A percentile compares a stretch with the other conserved stretches of the same genome.
These are phyloP conservation scores for Rhingia rostrata DNA, from an alignment of 2,888 invertebrate species.

Conservation along the genomic window DNA sequence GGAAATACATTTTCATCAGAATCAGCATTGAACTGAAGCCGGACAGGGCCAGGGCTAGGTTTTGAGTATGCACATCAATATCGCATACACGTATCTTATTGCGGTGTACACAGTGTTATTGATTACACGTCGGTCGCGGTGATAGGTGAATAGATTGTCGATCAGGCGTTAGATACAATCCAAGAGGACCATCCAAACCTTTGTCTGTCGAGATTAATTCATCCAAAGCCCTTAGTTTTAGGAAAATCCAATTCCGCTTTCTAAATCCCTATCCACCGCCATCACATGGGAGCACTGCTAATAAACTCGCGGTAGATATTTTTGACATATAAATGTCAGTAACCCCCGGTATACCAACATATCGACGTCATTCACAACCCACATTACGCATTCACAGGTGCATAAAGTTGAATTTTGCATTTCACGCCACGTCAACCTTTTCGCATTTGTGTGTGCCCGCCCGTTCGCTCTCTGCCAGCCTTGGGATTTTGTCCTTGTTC, in stretches of 20 bases:
- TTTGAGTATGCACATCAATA: not conserved
- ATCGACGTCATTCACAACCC: conserved; percentile 33
- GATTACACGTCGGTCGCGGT: no score
- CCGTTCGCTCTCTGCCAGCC: conserved; percentile 14
- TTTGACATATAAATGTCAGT: conserved; percentile 48
- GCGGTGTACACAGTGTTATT: no score
- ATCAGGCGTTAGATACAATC: no score
- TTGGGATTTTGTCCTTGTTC: conserved; percentile 54
- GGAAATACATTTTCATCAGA: conserved; percentile 14
- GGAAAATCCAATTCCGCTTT: no score
- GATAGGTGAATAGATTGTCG: no score
- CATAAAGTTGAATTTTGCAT: conserved; percentile 67
- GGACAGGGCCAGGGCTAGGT: not conserved
- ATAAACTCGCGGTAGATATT: conserved; percentile 16
- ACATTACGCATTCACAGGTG: conserved; percentile 58
- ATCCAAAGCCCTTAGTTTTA: no score
- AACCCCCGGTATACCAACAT: not conserved
- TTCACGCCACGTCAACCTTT: conserved; percentile 68
- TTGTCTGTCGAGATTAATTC: no score
- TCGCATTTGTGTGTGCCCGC: conserved; percentile 6
- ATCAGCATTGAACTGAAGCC: conserved; percentile 1
- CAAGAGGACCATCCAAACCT: no score
- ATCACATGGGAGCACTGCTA: not conserved
- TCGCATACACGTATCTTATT: no score
- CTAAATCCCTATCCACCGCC: no score